Percentiles rank a stretch among this genome's conserved stretches.
phyloP scores from a whole-genome alignment of 2,113 vertebrate species.

The Ovibos moschatus region DNA sequence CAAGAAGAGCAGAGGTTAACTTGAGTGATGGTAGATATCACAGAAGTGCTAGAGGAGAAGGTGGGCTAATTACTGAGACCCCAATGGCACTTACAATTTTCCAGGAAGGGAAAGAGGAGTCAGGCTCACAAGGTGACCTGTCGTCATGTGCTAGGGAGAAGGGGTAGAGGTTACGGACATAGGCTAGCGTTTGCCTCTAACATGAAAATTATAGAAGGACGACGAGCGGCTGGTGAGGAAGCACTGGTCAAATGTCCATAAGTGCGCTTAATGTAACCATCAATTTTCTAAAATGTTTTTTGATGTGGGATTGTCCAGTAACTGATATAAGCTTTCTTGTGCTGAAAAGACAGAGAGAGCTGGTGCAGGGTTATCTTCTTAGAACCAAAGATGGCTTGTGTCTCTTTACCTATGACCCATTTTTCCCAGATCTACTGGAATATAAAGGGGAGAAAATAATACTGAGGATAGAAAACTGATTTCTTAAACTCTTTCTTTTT shows the following conservation, averaged over 20 bases:
- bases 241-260: neutral
- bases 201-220: constrained; percentile 1
- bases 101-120: neutral
- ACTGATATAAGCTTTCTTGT: neutral
- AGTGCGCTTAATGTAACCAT: constrained; percentile 21
- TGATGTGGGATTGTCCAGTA: constrained; percentile 23
- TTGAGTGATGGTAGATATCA: neutral
- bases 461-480: neutral
- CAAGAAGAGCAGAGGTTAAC: neutral
- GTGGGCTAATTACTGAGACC: neutral
- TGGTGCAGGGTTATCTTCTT: neutral
- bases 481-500: neutral
- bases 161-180: neutral
- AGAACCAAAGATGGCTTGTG: neutral
- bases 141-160: neutral
- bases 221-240: neutral
- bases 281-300: neutral
- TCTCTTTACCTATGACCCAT: neutral
- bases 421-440: neutral
- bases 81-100: neutral
- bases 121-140: neutral
- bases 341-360: neutral
- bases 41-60: neutral
- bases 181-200: neutral
- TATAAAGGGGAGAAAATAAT: neutral